Evolutionary conservation across 2,113 vertebrate species (phyloP), one percentile per base, ranked within the genome.

Genomic region (Gopherus evgoodei): DNA sequence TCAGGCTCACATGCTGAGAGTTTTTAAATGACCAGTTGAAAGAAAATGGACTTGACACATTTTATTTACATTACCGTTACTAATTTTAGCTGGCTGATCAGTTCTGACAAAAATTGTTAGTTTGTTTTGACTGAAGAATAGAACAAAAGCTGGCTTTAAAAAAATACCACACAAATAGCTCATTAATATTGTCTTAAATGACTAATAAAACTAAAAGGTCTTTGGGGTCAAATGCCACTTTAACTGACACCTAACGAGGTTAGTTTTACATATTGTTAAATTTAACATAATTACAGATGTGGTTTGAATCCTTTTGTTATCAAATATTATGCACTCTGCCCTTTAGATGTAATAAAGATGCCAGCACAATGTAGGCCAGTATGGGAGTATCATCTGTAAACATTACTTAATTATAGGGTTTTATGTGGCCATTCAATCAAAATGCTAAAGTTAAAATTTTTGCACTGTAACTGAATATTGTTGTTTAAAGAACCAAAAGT

Each of bases 21-120:
- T 78, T 25, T 86, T 81, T 53, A 72, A 52, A 87, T 89, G 75
- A 84, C 42, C 56, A 84, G 8, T 56, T 56, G 35, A 81, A 94
- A 87, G 52, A 90, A 91, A 90, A 84, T 50, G 81, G 62, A 84
- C 25, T 86, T 81, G 59, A 90, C 78, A 59, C 75, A 93, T 93
- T 81, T 76, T 86, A 82, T 83, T 89, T 53, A 53, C 21, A 79
- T 90, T 83, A 86, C 83, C 56, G 25, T 89, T 49, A 27, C 78
- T 91, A 69, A 86, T 87, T 87, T 91, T 90, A 81, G 31, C 21
- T 54, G 49, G 49, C 42, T 88, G 38, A 86, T 85, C 27, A 84
- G 86, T 80, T 79, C 31, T 79, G 75, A 88, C 80, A 94, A 90
- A 82, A 86, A 76, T 62, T 59, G 25, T 79, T 27, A 83, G n/a